Percentiles rank a stretch among this genome's conserved stretches.
Evolutionary conservation across 2,888 invertebrate species (phyloP).

Genomic region (Sisyra terminalis): DNA sequence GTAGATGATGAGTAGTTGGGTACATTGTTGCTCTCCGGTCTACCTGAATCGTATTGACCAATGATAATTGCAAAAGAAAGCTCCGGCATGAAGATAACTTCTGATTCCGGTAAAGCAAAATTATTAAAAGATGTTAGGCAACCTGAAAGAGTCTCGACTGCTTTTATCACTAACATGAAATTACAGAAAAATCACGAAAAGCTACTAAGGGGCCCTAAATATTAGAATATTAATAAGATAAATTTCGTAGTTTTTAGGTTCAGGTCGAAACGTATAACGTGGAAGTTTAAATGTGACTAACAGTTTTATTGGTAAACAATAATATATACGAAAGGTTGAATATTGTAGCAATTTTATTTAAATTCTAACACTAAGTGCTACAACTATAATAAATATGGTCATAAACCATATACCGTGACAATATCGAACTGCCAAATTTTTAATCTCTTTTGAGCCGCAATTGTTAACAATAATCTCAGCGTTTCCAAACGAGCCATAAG

Average conservation of each 20-base stretch:
- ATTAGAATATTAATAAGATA: no score
- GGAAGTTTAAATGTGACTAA: no score
- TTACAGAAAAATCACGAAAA: constrained; percentile 1
- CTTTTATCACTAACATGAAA: constrained; percentile 4
- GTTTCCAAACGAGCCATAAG: no score
- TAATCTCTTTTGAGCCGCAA: no score
- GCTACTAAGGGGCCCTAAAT: not conserved
- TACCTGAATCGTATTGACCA: constrained; percentile 16
- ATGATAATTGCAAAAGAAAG: constrained; percentile 18
- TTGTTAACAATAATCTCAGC: not conserved
- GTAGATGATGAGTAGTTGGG: constrained; percentile 18
- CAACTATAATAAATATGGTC: constrained; percentile 9
- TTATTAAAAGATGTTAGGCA: constrained; percentile 14
- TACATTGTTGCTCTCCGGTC: constrained; percentile 16
- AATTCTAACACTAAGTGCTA: constrained; percentile 9
- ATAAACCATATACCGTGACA: constrained; percentile 6
- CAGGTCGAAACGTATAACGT: no score
- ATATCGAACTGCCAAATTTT: no score
- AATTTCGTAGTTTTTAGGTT: no score
- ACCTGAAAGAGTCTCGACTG: not conserved
- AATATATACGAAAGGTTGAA: no score
- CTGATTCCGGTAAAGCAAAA: constrained; percentile 17
- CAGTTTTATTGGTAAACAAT: no score
- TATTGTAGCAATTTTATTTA: no score
- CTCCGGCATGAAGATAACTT: constrained; percentile 15